Evolutionary conservation across 2,797 vertebrate genomes (phyloP).

Genomic region (Anguilla obscura): DNA sequence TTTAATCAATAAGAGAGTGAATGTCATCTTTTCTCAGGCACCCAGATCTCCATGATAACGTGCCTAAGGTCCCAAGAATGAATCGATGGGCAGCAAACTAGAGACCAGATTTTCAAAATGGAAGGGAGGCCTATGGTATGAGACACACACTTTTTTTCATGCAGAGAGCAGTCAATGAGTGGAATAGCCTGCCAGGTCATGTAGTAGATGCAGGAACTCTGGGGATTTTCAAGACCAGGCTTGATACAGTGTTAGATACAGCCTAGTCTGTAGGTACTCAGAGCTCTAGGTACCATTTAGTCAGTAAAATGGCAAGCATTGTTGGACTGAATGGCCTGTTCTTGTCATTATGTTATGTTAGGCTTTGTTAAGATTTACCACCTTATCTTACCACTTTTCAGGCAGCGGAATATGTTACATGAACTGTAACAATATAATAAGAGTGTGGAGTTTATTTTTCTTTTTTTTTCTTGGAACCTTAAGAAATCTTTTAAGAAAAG

Average conservation of each 20-base stretch:
- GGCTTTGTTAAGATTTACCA: not conserved
- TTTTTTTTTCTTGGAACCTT: not conserved
- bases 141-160: too few species aligned
- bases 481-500: not conserved
- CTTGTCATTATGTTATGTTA: too few species aligned
- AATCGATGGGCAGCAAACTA: conserved; percentile 23
- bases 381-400: not conserved
- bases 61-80: not conserved
- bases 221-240: too few species aligned
- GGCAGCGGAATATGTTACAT: not conserved
- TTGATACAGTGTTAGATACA: too few species aligned
- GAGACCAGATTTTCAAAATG: not conserved
- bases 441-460: not conserved
- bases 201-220: too few species aligned
- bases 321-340: too few species aligned
- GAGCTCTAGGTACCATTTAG: too few species aligned
- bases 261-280: too few species aligned
- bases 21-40: conserved; percentile 63
- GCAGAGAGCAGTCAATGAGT: not conserved
- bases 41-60: conserved; percentile 66
- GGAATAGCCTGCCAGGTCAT: too few species aligned
- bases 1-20: conserved; percentile 33
- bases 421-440: not conserved
- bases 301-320: too few species aligned
- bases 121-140: not conserved